These are phyloP conservation scores for Ophonus ardosiacus DNA, from an alignment of 2,888 invertebrate genomes.

Conservation along the genomic window DNA sequence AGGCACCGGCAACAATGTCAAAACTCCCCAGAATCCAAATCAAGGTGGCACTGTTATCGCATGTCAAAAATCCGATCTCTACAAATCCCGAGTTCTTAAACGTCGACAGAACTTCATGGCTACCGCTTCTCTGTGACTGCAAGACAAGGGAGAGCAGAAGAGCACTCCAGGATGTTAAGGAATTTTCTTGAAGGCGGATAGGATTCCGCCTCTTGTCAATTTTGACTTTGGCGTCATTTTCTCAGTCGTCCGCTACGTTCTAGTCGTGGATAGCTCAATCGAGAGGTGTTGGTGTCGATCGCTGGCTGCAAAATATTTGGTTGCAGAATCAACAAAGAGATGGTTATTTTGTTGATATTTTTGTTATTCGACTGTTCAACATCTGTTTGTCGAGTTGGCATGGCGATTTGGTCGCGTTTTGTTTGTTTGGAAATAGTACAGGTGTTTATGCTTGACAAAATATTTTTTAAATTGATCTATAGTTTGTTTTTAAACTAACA, in stretches of 20 bases:
- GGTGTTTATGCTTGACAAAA: conserved; percentile 27
- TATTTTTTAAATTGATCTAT: conserved; percentile 37
- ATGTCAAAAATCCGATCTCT: conserved; percentile 80
- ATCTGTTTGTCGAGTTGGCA: conserved; percentile 44
- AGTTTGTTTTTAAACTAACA: too few species aligned
- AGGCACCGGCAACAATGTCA: conserved; percentile 75
- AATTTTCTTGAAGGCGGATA: conserved; percentile 38
- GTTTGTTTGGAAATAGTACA: conserved; percentile 47
- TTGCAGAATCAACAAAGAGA: not conserved
- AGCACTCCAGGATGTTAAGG: conserved; percentile 68
- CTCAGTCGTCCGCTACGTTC: conserved; percentile 42
- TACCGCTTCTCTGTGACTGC: conserved; percentile 84
- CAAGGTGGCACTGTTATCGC: conserved; percentile 80
- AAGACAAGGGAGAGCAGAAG: conserved; percentile 71
- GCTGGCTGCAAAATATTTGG: conserved; percentile 29
- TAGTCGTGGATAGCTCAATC: conserved; percentile 42
- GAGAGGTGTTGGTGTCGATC: conserved; percentile 19
- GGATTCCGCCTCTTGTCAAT: conserved; percentile 40
- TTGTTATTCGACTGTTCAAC: conserved; percentile 32
- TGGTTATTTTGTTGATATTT: conserved; percentile 32
- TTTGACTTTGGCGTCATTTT: conserved; percentile 42
- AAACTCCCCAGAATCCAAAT: conserved; percentile 72
- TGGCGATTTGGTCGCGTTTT: not conserved
- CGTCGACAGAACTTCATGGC: conserved; percentile 79
- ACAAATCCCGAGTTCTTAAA: conserved; percentile 79